Evolutionary conservation across 2,113 vertebrate species (phyloP).

Genomic region (Paraplagusia blochii): DNA sequence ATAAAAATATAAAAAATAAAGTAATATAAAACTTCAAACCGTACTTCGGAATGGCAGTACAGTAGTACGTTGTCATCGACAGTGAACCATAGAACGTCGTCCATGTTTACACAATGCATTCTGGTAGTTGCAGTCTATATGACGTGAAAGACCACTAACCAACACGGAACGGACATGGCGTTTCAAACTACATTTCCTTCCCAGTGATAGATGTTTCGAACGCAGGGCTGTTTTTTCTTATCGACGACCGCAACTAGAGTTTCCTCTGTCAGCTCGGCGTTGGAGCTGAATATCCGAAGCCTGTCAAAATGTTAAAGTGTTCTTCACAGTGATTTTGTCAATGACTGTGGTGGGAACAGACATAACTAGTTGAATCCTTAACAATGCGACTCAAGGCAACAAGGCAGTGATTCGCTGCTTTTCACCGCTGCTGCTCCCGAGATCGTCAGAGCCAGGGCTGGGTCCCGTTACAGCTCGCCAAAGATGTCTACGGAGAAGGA

Average conservation of each 20-base stretch:
- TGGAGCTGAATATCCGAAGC: constrained; percentile 25
- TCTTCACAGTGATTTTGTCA: not conserved
- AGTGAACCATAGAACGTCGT: accelerated
- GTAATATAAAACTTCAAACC: constrained; percentile 1
- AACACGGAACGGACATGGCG: accelerated
- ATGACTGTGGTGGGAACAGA: constrained; percentile 6
- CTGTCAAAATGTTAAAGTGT: constrained; percentile 43
- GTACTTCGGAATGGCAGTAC: constrained; percentile 54
- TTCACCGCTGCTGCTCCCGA: constrained; percentile 26
- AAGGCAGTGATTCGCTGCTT: constrained; percentile 51
- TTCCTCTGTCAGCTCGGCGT: constrained; percentile 53
- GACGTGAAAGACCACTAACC: accelerated
- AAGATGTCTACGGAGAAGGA: constrained; percentile 84
- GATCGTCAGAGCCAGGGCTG: constrained; percentile 47
- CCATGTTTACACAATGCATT: constrained; percentile 35
- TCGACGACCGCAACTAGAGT: constrained; percentile 77
- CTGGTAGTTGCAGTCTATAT: constrained; percentile 51
- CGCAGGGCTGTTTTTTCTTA: constrained; percentile 47
- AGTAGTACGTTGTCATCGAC: not conserved
- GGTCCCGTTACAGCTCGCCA: constrained; percentile 60
- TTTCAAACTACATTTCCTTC: constrained; percentile 73
- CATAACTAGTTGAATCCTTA: constrained; percentile 6
- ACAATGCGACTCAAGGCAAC: constrained; percentile 65
- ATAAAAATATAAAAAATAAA: not conserved
- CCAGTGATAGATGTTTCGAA: constrained; percentile 23